Evolutionary conservation across 2,797 vertebrate species (phyloP), one percentile per base, ranked within the genome.

Genomic region (Ceyx erithaca): DNA sequence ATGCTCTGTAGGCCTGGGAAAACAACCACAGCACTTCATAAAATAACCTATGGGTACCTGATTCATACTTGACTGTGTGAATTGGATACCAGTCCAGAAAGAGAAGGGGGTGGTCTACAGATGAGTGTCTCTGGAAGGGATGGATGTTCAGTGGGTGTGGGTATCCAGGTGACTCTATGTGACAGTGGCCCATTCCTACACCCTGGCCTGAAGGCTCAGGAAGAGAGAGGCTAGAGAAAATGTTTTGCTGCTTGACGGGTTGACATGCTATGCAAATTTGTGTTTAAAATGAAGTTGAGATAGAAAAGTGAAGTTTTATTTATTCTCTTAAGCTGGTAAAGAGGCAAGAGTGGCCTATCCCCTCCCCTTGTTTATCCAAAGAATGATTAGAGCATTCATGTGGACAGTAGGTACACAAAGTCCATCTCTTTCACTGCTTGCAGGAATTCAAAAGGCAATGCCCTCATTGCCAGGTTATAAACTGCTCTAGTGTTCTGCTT

Each of bases 371-470:
- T 90, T 91, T 92, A 37, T 86, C 58, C 31, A 68, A 33, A 6
- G 10, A 80, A 92, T 80, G 66, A 87, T 94, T 87, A 83, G 55
- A 78, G 31, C 35, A 37, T 64, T 94, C 75, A 58, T 78, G 62
- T 1, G 4, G 69, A 48, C 26, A 61, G 26, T 62, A 71, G 52
- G 40, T 78, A 69, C 66, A 89, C 51, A 45, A 92, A 89, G 84
- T 92, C 66, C 54, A 52, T 69, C 82, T 75, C 49, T 45, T 83
- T 90, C 76, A 77, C 71, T 64, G n/a, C 71, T 59, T 78, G 33
- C 46, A 80, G 81, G 79, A 95, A 71, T 92, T 92, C 1, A 1
- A 87, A 78, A 80, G 62, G 46, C 71, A 62, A 17, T 85, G n/a
- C 31, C 30, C 30, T 85, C 35, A 84, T 37, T 84, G 23, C 28